Conservation (phyloP, 2,888 invertebrate species). For the Oxystoma pomonae region DNA sequence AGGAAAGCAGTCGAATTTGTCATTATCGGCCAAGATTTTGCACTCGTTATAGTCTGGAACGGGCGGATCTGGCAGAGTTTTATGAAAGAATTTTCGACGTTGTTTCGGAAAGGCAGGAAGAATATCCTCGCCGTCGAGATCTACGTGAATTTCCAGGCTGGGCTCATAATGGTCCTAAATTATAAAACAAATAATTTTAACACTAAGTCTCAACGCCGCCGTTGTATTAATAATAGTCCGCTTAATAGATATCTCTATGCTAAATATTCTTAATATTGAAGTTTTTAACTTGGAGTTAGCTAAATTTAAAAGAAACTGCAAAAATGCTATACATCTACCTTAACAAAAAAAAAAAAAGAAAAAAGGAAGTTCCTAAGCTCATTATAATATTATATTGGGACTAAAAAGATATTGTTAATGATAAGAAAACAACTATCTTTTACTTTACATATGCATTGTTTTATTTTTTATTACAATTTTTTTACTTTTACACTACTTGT, state of each 20-base stretch:
- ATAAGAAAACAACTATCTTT: too few species aligned
- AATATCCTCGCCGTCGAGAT: conserved; percentile 16
- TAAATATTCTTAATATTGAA: not conserved
- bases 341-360: too few species aligned
- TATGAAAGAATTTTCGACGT: conserved; percentile 10
- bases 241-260: not conserved
- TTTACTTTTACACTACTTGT: too few species aligned
- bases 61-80: conserved; percentile 41
- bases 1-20: conserved; percentile 70
- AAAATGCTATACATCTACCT: not conserved
- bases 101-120: not conserved
- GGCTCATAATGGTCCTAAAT: conserved; percentile 37
- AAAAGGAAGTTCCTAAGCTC: not conserved
- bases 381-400: too few species aligned
- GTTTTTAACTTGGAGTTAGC: not conserved
- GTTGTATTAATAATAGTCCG: not conserved
- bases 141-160: conserved; percentile 30
- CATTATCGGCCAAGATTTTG: conserved; percentile 45
- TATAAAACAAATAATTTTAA: not conserved
- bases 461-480: too few species aligned
- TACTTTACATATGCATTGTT: too few species aligned
- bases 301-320: not conserved
- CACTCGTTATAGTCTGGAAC: conserved; percentile 48
- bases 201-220: not conserved
- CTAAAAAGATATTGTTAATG: too few species aligned